These are phyloP conservation scores for Hydropsyche betteni DNA, from an alignment of 2,888 invertebrate genomes.

Conservation along the genomic window DNA sequence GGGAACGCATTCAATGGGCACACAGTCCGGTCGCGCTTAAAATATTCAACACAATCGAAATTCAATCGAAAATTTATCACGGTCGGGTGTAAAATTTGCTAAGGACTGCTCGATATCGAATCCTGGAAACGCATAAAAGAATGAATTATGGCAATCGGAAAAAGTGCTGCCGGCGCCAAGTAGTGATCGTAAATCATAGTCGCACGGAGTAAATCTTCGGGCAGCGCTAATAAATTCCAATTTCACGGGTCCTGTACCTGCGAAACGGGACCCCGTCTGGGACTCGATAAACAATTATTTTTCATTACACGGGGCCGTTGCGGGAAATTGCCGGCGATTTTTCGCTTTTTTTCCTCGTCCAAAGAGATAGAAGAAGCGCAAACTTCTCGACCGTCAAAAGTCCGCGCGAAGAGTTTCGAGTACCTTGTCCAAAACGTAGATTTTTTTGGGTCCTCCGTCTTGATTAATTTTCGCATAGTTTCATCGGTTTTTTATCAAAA, in stretches of 20 bases:
- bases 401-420: too few species aligned
- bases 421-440: too few species aligned
- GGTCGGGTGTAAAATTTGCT: neutral
- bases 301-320: conserved; percentile 23
- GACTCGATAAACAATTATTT: conserved; percentile 39
- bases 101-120: neutral
- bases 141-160: conserved; percentile 27
- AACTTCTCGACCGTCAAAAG: too few species aligned
- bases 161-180: neutral
- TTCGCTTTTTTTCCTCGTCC: neutral
- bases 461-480: too few species aligned
- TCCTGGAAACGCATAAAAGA: conserved; percentile 13
- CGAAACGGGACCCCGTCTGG: conserved; percentile 7
- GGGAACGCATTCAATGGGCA: too few species aligned
- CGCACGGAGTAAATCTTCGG: conserved; percentile 29
- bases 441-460: too few species aligned
- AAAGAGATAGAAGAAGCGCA: too few species aligned
- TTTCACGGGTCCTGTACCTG: conserved; percentile 17
- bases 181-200: conserved; percentile 25
- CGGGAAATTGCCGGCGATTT: conserved; percentile 28
- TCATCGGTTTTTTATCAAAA: too few species aligned
- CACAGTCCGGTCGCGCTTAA: too few species aligned
- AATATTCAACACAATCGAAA: neutral
- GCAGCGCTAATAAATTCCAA: conserved; percentile 27
- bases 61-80: conserved; percentile 6